Conservation (phyloP, 2,797 vertebrate genomes). For the Ispidina picta region DNA sequence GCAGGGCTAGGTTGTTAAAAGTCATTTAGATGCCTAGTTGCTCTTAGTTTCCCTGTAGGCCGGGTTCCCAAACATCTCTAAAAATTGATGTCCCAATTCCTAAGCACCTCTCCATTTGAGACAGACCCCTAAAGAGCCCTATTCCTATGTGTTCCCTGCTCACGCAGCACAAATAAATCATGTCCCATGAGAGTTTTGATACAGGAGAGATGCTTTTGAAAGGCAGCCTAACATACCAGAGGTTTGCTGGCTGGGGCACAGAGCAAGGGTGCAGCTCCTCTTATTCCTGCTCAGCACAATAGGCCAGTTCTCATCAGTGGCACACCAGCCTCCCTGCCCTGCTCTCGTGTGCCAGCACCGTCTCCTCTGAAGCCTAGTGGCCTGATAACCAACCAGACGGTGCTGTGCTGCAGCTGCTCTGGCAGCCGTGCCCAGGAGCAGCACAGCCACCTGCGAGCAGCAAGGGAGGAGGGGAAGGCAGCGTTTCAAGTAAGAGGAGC, state of each 20-base stretch:
- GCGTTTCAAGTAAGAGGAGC: background rate
- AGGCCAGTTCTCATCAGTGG: accelerated
- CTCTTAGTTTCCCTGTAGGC: background rate
- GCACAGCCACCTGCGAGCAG: background rate
- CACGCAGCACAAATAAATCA: background rate
- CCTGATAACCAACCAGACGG: background rate
- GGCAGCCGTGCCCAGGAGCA: background rate
- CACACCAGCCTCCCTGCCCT: background rate
- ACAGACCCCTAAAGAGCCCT: background rate
- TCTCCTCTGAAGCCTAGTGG: background rate
- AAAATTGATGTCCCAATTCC: background rate
- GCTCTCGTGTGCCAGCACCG: accelerated
- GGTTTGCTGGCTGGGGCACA: background rate
- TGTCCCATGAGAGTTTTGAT: accelerated
- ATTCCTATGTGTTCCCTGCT: background rate
- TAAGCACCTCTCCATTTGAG: background rate
- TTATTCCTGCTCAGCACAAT: background rate
- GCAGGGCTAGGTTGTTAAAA: background rate
- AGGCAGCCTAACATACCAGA: accelerated
- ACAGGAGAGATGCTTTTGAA: background rate
- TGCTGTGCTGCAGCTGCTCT: background rate
- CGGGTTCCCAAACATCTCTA: background rate
- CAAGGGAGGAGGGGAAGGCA: background rate
- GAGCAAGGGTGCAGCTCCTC: background rate
- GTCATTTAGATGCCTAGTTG: background rate